Evolutionary conservation across 2,113 vertebrate species (phyloP), one percentile per base, ranked within the genome.

Genomic region (Quiscalus mexicanus): DNA sequence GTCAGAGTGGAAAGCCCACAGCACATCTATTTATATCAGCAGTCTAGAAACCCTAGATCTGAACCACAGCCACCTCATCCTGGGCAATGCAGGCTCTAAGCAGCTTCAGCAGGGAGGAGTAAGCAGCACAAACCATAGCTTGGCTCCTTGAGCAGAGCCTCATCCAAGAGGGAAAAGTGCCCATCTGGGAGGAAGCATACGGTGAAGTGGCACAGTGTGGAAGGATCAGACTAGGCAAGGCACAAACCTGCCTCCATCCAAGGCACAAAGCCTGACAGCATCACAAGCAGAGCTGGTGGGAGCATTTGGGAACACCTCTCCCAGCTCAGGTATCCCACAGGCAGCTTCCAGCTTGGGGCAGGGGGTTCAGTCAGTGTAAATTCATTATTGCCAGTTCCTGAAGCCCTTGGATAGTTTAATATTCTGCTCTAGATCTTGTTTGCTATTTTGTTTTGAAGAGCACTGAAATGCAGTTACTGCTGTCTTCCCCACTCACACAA

Each of bases 351-450:
- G 39, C 44, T 27, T 27, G 27, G 39, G 62, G 44, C 50, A 25
- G 10, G 16, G 50, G 59, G 64, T 65, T 78, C 88, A 90, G 63
- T 28, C 64, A 45, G 30, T 18, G 2, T 17, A 69, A 89, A 10
- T 35, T 81, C 28, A 47, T 93, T 92, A 89, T 18, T 91, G 56
- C 27, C 89, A 94, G 12, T 52, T 90, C 77, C 70, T 87, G 76
- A 92, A 95, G 73, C 35, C 37, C 53, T 90, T 20, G 2, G 25
- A 82, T 15, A 84, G 91, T 87, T 96, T 95, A 96, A 97, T 97
- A 97, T 97, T 97, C 89, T 94, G 89, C 85, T 90, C 95, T 90
- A 95, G 90, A 95, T 97, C 92, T 97, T 94, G 91, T 95, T 95
- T 96, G 91, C 70, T 91, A 27, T 81, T 83, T 93, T 65, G 76